These are phyloP conservation scores for Hololepta plana DNA, from an alignment of 2,888 invertebrate species.

Conservation along the genomic window DNA sequence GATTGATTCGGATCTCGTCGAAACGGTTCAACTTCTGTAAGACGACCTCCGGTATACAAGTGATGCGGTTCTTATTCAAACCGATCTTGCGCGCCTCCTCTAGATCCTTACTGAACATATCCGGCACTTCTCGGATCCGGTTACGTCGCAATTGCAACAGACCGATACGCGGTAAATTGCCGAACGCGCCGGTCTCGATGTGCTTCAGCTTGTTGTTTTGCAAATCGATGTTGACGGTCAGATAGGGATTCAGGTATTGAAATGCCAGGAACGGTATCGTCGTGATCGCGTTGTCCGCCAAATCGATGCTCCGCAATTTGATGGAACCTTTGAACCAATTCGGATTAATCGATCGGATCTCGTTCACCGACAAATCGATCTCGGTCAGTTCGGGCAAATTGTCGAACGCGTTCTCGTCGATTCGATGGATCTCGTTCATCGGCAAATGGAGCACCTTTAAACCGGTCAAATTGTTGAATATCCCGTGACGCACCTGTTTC, in stretches of 20 bases:
- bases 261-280: background rate
- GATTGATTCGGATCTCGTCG: no score
- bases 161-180: no score
- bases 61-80: no score
- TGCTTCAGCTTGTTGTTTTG: background rate
- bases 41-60: no score
- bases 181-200: background rate
- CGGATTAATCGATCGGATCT: background rate
- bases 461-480: no score
- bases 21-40: no score
- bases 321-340: slow-evolving; percentile 1
- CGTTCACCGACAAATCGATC: background rate
- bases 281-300: background rate
- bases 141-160: no score
- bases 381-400: background rate
- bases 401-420: slow-evolving; percentile 1
- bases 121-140: no score
- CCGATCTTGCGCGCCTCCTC: no score
- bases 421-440: background rate
- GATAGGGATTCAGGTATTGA: background rate
- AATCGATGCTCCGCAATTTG: background rate
- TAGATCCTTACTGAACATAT: no score
- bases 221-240: background rate
- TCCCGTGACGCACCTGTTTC: no score
- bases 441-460: background rate